These are phyloP conservation scores for Anthopleura sola DNA, from an alignment of 64 coral and sea anemone genomes.

Conservation along the genomic window DNA sequence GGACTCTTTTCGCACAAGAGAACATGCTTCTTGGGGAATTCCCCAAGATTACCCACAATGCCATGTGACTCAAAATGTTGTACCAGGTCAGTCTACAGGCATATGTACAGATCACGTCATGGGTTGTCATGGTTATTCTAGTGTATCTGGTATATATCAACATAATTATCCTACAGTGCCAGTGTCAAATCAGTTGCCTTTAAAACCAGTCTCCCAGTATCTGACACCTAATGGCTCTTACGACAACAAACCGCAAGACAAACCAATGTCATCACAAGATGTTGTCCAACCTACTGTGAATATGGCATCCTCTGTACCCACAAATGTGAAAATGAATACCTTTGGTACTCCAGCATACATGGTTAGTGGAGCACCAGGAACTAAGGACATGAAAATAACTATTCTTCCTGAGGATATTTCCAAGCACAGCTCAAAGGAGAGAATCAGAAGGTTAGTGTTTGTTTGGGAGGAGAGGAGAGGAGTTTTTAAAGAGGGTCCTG, in stretches of 20 bases:
- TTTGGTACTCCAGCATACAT: constrained; percentile 69
- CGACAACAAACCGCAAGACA: neutral
- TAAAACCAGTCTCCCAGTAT: neutral
- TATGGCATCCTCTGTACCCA: neutral
- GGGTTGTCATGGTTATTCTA: neutral
- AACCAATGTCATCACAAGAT: neutral
- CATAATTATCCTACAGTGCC: neutral
- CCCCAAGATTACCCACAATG: neutral
- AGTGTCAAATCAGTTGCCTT: neutral
- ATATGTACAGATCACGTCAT: neutral
- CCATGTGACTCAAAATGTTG: neutral
- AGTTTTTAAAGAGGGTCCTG: too few relatives aligned
- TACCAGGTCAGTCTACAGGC: neutral
- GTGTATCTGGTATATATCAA: neutral
- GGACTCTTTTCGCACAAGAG: neutral
- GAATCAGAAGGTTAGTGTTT: constrained; percentile 56
- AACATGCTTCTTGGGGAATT: neutral
- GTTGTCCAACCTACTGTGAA: neutral
- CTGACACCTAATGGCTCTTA: neutral
- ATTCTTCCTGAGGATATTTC: constrained; percentile 73
- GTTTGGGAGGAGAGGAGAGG: too few relatives aligned
- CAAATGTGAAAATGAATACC: neutral
- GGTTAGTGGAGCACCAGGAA: constrained; percentile 81
- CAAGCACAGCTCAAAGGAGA: constrained; percentile 92
- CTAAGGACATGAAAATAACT: constrained; percentile 94